Percentiles rank a stretch among this genome's conserved stretches.
These are phyloP conservation scores for Ascidia mentula DNA, from an alignment of 23 tunicate species.

Conservation along the genomic window DNA sequence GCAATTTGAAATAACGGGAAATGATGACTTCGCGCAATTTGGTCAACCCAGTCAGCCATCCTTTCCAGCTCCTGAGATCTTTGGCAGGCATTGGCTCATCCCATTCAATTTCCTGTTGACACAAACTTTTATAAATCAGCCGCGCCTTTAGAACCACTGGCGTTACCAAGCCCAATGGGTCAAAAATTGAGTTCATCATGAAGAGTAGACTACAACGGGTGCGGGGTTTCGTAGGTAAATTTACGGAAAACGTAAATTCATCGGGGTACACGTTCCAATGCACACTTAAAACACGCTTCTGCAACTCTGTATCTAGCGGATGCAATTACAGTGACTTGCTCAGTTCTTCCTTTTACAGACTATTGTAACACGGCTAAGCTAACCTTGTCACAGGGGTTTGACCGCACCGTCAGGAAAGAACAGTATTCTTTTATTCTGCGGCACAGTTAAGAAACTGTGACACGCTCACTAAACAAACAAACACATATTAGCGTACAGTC, in stretches of 20 bases:
- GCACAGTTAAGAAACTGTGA: too few relatives aligned
- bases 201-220: neutral
- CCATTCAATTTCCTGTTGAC: neutral
- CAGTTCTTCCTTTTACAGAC: too few relatives aligned
- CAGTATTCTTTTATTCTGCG: too few relatives aligned
- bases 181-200: constrained; percentile 3
- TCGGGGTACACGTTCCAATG: constrained; percentile 1
- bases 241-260: neutral
- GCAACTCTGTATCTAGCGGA: neutral
- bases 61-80: neutral
- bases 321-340: too few relatives aligned
- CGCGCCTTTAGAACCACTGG: neutral
- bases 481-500: too few relatives aligned
- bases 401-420: too few relatives aligned
- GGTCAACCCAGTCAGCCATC: too few relatives aligned
- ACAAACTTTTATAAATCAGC: neutral
- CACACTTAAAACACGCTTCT: constrained; percentile 39
- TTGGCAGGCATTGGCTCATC: neutral
- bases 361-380: too few relatives aligned
- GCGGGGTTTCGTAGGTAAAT: neutral
- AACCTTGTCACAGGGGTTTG: too few relatives aligned
- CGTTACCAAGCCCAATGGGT: neutral
- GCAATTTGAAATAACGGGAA: constrained; percentile 13
- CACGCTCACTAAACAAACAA: too few relatives aligned
- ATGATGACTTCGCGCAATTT: neutral